Percentiles rank a stretch among this genome's conserved stretches.
Conservation (phyloP, 2,888 invertebrate species). For the Amiota communis region DNA sequence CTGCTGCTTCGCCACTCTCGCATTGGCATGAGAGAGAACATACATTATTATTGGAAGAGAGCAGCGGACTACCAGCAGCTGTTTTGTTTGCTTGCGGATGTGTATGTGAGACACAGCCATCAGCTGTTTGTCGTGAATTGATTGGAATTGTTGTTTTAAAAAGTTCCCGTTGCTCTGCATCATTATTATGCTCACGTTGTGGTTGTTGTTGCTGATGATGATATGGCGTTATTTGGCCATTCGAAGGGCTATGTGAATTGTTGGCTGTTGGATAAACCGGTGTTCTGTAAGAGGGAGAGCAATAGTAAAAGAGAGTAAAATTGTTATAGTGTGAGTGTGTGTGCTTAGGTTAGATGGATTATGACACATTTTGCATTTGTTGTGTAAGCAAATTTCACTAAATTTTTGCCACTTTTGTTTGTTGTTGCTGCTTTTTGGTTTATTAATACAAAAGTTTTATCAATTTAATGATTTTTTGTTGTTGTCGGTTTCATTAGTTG, state of each 20-base stretch:
- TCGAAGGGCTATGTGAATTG: constrained; percentile 65
- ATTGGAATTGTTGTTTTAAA: constrained; percentile 71
- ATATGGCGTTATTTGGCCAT: constrained; percentile 65
- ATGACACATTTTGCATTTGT: constrained; percentile 23
- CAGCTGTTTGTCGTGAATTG: constrained; percentile 43
- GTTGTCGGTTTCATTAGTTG: too few relatives aligned
- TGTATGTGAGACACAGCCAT: constrained; percentile 32
- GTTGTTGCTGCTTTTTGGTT: constrained; percentile 1
- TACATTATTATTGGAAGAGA: constrained; percentile 26
- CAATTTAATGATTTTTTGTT: too few relatives aligned
- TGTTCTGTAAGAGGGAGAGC: constrained; percentile 52
- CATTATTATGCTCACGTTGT: not conserved
- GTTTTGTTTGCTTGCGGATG: constrained; percentile 19
- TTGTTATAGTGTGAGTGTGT: constrained; percentile 30
- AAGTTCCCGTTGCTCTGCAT: constrained; percentile 50
- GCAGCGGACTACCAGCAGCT: constrained; percentile 34
- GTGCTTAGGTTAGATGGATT: constrained; percentile 27
- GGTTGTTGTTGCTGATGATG: constrained; percentile 51
- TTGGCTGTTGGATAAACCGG: constrained; percentile 67
- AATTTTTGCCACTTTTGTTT: constrained; percentile 24
- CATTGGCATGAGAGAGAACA: not conserved
- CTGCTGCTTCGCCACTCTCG: constrained; percentile 34
- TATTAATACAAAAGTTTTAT: not conserved
- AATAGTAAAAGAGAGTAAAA: constrained; percentile 3
- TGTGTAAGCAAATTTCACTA: constrained; percentile 39